Base-by-base conservation (phyloP, 1,140 invertebrate genomes). In the Wasmannia auropunctata region DNA sequence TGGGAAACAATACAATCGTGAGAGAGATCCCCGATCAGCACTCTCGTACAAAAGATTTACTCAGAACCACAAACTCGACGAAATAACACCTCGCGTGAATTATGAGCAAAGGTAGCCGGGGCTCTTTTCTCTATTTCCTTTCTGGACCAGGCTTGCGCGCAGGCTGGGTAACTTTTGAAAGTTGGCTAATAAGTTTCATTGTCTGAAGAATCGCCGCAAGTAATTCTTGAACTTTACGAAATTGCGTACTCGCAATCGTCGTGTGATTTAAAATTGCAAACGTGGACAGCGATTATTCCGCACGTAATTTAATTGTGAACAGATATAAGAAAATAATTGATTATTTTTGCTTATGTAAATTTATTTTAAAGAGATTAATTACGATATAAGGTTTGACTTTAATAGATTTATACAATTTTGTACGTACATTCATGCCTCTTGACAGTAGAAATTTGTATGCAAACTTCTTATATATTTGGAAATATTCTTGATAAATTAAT, bases 1-100 rank as follows among this genome's bases (percentile, higher is more conserved):
- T 75, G 67, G n/a, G 31, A 54, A 58, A 87, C 88, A 77, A 87
- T 74, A 69, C 40, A 7, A n/a, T 16, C 19, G n/a, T 14, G 63
- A 67, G 70, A 56, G 70, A 37, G 22, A 70, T 83, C 54, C 22
- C 54, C 46, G 31, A 56, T 74, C 16, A 0, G 28, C 63, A 25
- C n/a, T 31, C 22, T 22, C 7, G 3, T 37, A 40, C 4, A 14
- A 49, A 86, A 70, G 31, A 65, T 43, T 60, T 31, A 74, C n/a
- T 51, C 56, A 16, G 37, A 62, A 46, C 56, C 25, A 16, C 31
- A n/a, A 54, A 80, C 63, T 37, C 62, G n/a, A 37, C 31, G 31
- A 80, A 80, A 67, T 25, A 51, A 79, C n/a, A 49, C 19, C 31
- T 67, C 34, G 37, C 37, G 31, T 80, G 43, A 67, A 69, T 77